phyloP scores from a whole-genome alignment of 2,797 vertebrate genomes.

The Mastacembelus armatus region DNA sequence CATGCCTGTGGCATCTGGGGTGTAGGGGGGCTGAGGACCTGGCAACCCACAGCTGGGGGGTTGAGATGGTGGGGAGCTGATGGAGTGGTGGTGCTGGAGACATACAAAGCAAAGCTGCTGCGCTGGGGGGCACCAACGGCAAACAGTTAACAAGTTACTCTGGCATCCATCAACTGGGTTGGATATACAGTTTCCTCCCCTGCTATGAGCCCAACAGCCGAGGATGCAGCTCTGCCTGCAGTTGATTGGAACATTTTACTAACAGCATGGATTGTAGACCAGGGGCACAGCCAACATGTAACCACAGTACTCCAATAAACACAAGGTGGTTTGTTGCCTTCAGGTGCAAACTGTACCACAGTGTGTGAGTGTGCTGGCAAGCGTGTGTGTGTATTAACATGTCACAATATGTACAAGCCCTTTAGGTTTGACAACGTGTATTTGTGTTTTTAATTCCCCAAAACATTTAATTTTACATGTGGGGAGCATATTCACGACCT shows the following conservation, averaged over 20 bases:
- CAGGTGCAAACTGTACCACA: slow-evolving; percentile 1
- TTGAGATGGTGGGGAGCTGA: background rate
- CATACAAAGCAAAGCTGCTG: slow-evolving; percentile 32
- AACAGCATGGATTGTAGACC: slow-evolving; percentile 18
- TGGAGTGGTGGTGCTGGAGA: slow-evolving; percentile 11
- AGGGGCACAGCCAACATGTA: slow-evolving; percentile 6
- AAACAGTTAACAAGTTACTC: slow-evolving; percentile 49
- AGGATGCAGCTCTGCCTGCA: slow-evolving; percentile 31
- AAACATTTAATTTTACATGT: no score
- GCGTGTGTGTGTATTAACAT: no score
- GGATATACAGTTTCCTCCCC: slow-evolving; percentile 27
- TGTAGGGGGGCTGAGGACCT: slow-evolving; percentile 44
- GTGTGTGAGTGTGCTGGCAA: background rate
- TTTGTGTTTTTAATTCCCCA: no score
- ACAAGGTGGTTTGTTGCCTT: background rate
- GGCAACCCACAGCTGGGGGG: slow-evolving; percentile 53
- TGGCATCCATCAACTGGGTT: slow-evolving; percentile 37
- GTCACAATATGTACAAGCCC: no score
- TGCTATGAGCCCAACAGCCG: slow-evolving; percentile 5
- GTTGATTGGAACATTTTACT: slow-evolving; percentile 19
- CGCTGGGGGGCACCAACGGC: slow-evolving; percentile 27
- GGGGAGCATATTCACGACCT: no score
- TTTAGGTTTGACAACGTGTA: no score
- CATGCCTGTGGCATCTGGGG: slow-evolving; percentile 54
- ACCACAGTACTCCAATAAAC: background rate